These are phyloP conservation scores for Psophia crepitans DNA, from an alignment of 2,113 vertebrate species.

Conservation along the genomic window DNA sequence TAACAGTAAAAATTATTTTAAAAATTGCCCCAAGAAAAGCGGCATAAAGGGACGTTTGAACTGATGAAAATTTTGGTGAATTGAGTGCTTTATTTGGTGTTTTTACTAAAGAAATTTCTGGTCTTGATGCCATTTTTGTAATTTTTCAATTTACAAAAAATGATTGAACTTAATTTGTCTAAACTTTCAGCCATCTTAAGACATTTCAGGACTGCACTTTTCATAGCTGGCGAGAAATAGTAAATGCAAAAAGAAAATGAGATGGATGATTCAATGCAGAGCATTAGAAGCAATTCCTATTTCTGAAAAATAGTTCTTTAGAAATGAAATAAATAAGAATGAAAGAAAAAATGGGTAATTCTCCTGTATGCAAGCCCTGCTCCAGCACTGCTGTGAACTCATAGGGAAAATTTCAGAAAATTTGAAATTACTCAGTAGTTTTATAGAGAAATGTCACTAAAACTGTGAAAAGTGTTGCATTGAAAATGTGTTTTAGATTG, in stretches of 20 bases:
- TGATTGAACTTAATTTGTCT: background rate
- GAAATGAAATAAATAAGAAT: background rate
- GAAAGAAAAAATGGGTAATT: background rate
- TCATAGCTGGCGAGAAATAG: background rate
- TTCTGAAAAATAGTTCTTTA: background rate
- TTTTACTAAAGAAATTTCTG: background rate
- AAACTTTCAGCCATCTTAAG: background rate
- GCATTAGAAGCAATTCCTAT: background rate
- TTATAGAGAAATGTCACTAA: background rate
- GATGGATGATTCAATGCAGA: background rate
- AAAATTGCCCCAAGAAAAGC: background rate
- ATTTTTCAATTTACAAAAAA: background rate
- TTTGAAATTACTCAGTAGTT: background rate
- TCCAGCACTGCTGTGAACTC: background rate
- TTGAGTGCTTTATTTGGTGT: background rate
- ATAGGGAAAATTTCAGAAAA: background rate
- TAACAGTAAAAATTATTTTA: background rate
- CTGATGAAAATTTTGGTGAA: background rate
- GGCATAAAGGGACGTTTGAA: background rate
- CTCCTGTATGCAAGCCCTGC: background rate
- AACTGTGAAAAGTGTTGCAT: background rate
- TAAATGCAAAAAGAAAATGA: background rate
- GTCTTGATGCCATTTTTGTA: background rate
- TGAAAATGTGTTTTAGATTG: background rate
- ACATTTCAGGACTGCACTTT: background rate